Percentiles rank a stretch among this genome's conserved stretches.
These are phyloP conservation scores for Pangasius mekongensis DNA, from an alignment of 2,797 vertebrate genomes.

Conservation along the genomic window DNA sequence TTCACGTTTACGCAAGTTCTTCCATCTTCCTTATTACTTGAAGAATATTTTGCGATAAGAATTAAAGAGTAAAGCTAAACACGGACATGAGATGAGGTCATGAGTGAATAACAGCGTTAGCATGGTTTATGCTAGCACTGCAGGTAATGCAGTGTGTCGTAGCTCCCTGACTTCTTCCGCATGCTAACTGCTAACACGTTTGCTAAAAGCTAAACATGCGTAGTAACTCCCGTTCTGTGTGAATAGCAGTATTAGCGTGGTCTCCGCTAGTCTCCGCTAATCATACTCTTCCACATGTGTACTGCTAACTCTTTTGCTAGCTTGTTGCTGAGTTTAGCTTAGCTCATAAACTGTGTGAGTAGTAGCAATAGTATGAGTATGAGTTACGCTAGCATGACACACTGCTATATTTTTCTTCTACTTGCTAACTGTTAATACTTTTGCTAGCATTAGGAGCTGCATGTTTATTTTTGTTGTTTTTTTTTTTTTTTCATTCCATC, in stretches of 20 bases:
- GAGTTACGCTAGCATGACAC: background rate
- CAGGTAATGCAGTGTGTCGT: background rate
- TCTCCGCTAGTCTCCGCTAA: slow-evolving; percentile 47
- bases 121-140: background rate
- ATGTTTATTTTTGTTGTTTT: background rate
- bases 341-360: background rate
- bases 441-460: background rate
- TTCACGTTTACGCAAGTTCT: background rate
- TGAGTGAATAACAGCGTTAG: background rate
- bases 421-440: background rate
- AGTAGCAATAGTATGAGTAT: background rate
- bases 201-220: background rate
- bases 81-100: background rate
- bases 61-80: background rate
- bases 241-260: slow-evolving; percentile 4
- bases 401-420: background rate
- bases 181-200: background rate
- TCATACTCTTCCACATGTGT: slow-evolving; percentile 24
- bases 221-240: background rate
- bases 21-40: too few species aligned
- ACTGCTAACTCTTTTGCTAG: slow-evolving; percentile 6
- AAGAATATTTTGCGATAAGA: background rate
- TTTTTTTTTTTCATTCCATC: background rate
- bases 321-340: background rate
- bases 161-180: too few species aligned